Conservation (phyloP, 30 jellyfish, hydroid and myxozoan genomes). For the Aurelia sp. region DNA sequence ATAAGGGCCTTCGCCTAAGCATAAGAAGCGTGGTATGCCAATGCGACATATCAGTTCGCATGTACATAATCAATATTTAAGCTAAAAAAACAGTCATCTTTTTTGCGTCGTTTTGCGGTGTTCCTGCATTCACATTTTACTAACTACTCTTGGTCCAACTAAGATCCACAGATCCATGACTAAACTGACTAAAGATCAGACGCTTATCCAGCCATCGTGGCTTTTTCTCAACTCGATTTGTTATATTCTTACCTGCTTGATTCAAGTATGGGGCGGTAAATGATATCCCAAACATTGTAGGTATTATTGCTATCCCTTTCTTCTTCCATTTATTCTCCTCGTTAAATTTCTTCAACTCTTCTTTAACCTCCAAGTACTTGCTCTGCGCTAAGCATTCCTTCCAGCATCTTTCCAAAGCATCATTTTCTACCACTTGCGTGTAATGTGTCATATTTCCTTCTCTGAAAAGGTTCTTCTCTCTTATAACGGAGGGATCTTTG, state of each 20-base stretch:
- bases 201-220: too few species aligned
- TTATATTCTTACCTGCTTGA: slow-evolving; percentile 30
- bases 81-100: too few species aligned
- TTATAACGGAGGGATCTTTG: slow-evolving; percentile 34
- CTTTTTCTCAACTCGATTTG: too few species aligned
- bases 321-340: slow-evolving; percentile 47
- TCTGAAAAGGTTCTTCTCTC: slow-evolving; percentile 22
- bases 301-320: slow-evolving; percentile 43
- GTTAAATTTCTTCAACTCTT: slow-evolving; percentile 36
- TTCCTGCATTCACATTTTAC: too few species aligned
- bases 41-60: too few species aligned
- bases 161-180: too few species aligned
- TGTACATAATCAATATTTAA: too few species aligned
- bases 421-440: slow-evolving; percentile 29
- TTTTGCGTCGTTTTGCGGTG: too few species aligned
- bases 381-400: slow-evolving; percentile 40
- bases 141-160: too few species aligned
- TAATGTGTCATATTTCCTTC: slow-evolving; percentile 37
- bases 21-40: too few species aligned
- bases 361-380: slow-evolving; percentile 5
- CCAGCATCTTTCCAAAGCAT: slow-evolving; percentile 47
- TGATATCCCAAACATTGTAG: slow-evolving; percentile 37
- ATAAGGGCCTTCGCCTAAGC: too few species aligned
- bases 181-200: too few species aligned
- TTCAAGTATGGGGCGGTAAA: slow-evolving; percentile 5